Evolutionary conservation across 2,113 vertebrate species (phyloP).

Genomic region (Laticauda laticaudata): DNA sequence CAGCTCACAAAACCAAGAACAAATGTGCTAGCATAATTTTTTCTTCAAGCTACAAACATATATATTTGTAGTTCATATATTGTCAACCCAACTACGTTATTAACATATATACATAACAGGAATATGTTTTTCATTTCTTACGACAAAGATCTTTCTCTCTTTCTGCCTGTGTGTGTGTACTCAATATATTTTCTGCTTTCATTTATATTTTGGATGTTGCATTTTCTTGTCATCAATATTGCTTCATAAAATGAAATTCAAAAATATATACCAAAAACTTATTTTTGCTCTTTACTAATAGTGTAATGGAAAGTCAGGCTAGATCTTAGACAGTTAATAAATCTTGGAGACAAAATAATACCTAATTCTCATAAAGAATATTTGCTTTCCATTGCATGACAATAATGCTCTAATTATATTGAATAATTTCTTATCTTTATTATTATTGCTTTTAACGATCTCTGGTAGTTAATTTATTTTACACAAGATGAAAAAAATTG

Average conservation of each 20-base stretch:
- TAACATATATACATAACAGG: too few species aligned
- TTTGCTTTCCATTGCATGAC: slow-evolving; percentile 13
- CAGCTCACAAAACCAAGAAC: too few species aligned
- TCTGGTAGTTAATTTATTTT: slow-evolving; percentile 39
- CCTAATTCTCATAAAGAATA: background rate
- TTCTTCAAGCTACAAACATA: too few species aligned
- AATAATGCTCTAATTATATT: slow-evolving; percentile 38
- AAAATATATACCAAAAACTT: background rate
- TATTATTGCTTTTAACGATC: slow-evolving; percentile 30
- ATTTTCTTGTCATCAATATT: background rate
- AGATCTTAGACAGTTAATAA: slow-evolving; percentile 24
- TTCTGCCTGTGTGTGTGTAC: background rate
- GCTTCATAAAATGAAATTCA: background rate
- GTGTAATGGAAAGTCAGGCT: background rate
- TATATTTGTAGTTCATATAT: too few species aligned
- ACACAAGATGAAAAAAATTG: slow-evolving; percentile 9
- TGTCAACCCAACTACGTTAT: too few species aligned
- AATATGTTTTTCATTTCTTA: background rate
- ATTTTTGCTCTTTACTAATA: background rate
- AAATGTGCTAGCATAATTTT: too few species aligned
- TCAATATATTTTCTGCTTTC: background rate
- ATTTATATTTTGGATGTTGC: background rate
- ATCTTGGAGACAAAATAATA: slow-evolving; percentile 20
- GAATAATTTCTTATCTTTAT: slow-evolving; percentile 35
- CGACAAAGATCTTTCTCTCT: background rate